phyloP scores from a whole-genome alignment of 2,113 vertebrate genomes.

The Leptosomus discolor region DNA sequence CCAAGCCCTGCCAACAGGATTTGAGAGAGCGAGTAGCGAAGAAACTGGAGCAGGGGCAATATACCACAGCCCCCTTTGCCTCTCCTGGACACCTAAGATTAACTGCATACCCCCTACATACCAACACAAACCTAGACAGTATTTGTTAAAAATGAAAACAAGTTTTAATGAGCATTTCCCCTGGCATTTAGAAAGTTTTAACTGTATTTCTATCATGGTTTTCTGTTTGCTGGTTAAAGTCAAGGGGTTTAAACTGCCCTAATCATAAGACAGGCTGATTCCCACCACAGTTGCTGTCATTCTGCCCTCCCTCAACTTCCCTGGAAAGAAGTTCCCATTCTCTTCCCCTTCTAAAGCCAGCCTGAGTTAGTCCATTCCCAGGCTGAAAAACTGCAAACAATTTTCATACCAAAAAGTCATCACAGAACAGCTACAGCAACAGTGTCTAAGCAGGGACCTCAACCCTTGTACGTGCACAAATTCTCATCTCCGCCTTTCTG shows the following conservation, averaged over 20 bases:
- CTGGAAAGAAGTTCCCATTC: neutral
- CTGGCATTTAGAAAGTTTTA: neutral
- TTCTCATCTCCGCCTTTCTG: neutral
- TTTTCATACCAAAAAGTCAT: neutral
- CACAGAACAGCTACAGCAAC: neutral
- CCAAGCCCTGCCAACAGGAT: neutral
- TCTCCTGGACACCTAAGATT: neutral
- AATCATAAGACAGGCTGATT: neutral
- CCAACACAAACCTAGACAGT: neutral
- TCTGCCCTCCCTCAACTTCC: neutral
- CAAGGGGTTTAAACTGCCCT: neutral
- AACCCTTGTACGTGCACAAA: fast-evolving
- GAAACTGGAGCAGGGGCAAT: neutral
- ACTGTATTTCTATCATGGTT: neutral
- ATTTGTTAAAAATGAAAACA: neutral
- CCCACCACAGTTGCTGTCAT: neutral
- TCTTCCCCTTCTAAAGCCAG: neutral
- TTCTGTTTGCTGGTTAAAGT: neutral
- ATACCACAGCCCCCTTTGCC: neutral
- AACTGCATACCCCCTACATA: fast-evolving
- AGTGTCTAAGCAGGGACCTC: neutral
- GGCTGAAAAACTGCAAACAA: neutral
- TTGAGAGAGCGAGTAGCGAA: neutral
- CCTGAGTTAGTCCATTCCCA: neutral
- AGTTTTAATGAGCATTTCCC: neutral